Evolutionary conservation across 2,797 vertebrate species (phyloP).

Genomic region (Microtus californicus): DNA sequence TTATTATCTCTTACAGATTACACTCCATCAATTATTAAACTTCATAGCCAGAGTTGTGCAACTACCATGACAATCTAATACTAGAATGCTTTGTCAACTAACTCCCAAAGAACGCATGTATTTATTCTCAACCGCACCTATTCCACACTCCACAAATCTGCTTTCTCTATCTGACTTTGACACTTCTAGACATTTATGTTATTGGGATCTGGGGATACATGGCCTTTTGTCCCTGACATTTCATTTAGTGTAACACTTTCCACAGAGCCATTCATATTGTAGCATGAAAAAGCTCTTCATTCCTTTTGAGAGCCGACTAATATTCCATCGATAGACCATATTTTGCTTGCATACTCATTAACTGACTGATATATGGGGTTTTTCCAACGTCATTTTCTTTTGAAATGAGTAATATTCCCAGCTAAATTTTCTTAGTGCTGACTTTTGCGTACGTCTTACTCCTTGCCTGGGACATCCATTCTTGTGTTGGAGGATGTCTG

Average conservation of each 20-base stretch:
- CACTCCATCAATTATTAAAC: not conserved
- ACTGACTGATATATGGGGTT: not conserved
- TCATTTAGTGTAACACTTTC: not conserved
- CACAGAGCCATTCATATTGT: not conserved
- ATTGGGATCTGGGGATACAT: no score
- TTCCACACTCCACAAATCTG: not conserved
- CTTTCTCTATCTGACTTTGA: not conserved
- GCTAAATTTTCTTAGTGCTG: no score
- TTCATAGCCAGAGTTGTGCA: not conserved
- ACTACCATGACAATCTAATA: not conserved
- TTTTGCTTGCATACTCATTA: not conserved
- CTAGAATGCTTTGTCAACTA: not conserved
- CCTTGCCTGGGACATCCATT: not conserved
- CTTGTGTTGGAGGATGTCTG: no score
- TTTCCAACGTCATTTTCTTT: not conserved
- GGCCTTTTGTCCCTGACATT: not conserved
- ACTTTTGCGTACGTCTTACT: not conserved
- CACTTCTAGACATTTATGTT: not conserved
- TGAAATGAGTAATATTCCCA: not conserved
- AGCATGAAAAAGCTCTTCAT: not conserved
- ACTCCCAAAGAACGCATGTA: not conserved
- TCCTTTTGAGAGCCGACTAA: not conserved
- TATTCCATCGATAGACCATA: not conserved
- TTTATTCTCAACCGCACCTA: not conserved
- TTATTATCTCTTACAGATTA: not conserved